These are phyloP conservation scores for Myopa testacea DNA, from an alignment of 2,888 invertebrate species.

Conservation along the genomic window DNA sequence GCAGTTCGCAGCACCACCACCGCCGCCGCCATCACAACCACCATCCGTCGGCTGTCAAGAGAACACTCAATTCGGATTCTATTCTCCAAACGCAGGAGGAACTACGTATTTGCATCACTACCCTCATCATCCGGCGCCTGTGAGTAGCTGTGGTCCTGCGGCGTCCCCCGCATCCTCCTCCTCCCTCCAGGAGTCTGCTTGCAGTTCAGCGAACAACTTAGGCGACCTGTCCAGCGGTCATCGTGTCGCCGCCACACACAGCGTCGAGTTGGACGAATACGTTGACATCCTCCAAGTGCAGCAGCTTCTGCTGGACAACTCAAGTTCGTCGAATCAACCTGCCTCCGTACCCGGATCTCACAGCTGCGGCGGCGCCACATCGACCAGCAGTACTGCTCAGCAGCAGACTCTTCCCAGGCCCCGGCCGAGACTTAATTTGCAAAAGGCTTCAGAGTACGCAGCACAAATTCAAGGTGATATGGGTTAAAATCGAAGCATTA, in stretches of 20 bases:
- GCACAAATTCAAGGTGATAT: conserved; percentile 66
- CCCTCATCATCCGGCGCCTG: conserved; percentile 46
- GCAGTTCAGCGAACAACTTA: conserved; percentile 36
- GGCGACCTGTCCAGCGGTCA: conserved; percentile 23
- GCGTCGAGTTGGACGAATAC: conserved; percentile 75
- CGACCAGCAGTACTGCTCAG: conserved; percentile 31
- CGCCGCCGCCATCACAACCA: conserved; percentile 47
- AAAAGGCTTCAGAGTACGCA: conserved; percentile 68
- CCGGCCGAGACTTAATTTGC: conserved; percentile 66
- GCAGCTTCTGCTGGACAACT: conserved; percentile 75
- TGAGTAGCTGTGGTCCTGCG: conserved; percentile 42
- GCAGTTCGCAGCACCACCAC: conserved; percentile 48
- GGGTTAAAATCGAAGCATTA: neutral
- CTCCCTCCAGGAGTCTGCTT: conserved; percentile 21
- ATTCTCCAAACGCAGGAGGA: conserved; percentile 49
- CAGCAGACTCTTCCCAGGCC: conserved; percentile 55
- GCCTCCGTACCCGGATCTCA: conserved; percentile 29
- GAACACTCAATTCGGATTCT: conserved; percentile 52
- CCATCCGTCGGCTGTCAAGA: conserved; percentile 46
- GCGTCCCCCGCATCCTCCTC: conserved; percentile 15
- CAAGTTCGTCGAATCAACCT: conserved; percentile 55
- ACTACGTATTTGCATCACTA: conserved; percentile 51
- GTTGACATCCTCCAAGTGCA: conserved; percentile 88
- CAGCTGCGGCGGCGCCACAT: conserved; percentile 45
- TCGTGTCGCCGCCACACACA: conserved; percentile 18